These are phyloP conservation scores for Balanococcus diminutus DNA, from an alignment of 2,888 invertebrate species.

Conservation along the genomic window DNA sequence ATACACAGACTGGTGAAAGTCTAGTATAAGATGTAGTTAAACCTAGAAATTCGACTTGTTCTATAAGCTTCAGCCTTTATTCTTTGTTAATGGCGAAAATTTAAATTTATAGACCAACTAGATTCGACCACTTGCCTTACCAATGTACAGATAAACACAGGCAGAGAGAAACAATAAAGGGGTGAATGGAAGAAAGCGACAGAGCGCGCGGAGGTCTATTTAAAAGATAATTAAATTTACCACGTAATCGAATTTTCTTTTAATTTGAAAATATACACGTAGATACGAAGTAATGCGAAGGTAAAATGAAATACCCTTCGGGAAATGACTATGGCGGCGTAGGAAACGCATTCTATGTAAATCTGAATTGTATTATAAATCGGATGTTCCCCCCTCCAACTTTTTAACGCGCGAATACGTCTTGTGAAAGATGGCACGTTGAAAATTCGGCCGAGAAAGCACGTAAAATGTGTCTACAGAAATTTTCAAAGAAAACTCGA, in stretches of 20 bases:
- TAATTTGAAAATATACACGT: background rate
- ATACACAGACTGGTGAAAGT: background rate
- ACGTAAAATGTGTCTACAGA: no score
- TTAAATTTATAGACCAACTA: background rate
- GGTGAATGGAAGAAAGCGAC: background rate
- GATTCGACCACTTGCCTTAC: background rate
- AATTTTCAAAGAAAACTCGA: no score
- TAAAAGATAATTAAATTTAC: constrained; percentile 5
- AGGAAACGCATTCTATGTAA: no score
- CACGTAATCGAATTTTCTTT: background rate
- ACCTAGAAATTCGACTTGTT: background rate
- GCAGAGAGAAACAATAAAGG: no score
- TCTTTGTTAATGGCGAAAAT: background rate
- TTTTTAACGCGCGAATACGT: no score
- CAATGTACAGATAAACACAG: no score
- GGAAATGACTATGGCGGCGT: no score
- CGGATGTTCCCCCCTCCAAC: no score
- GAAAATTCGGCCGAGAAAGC: no score
- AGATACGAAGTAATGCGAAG: background rate
- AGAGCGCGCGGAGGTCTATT: background rate
- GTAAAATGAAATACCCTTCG: background rate
- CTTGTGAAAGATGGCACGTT: no score
- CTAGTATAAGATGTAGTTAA: background rate
- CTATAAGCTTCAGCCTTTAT: background rate
- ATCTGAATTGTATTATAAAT: no score